These are phyloP conservation scores for Prionailurus viverrinus DNA, from an alignment of 2,113 vertebrate genomes.

Conservation along the genomic window DNA sequence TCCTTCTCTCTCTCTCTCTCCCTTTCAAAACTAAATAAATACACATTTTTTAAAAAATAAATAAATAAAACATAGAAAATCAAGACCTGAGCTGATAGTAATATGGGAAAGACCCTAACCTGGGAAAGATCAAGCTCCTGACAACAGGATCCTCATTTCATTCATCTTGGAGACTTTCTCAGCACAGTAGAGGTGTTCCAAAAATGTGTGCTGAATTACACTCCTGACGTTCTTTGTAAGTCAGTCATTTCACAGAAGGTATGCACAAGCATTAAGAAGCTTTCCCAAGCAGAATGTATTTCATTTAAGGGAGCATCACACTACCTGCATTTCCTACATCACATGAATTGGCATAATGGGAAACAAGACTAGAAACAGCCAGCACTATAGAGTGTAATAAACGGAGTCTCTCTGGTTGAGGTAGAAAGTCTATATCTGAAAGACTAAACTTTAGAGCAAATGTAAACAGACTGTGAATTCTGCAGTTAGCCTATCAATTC, in stretches of 20 bases:
- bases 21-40: too few relatives aligned
- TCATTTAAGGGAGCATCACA: background rate
- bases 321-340: background rate
- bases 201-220: background rate
- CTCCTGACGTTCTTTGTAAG: background rate
- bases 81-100: background rate
- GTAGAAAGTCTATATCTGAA: background rate
- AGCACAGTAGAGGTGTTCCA: background rate
- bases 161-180: background rate
- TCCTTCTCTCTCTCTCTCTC: too few relatives aligned
- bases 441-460: background rate
- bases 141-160: background rate
- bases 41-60: too few relatives aligned
- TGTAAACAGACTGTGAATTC: background rate
- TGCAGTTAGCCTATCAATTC: background rate
- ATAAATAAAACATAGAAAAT: background rate
- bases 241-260: background rate
- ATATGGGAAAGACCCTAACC: background rate
- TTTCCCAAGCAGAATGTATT: background rate
- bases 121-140: background rate
- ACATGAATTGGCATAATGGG: background rate
- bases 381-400: background rate
- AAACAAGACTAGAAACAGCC: background rate
- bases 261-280: background rate
- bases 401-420: background rate